phyloP scores from a whole-genome alignment of 64 coral and sea anemone species.

The Platygyra sinensis region DNA sequence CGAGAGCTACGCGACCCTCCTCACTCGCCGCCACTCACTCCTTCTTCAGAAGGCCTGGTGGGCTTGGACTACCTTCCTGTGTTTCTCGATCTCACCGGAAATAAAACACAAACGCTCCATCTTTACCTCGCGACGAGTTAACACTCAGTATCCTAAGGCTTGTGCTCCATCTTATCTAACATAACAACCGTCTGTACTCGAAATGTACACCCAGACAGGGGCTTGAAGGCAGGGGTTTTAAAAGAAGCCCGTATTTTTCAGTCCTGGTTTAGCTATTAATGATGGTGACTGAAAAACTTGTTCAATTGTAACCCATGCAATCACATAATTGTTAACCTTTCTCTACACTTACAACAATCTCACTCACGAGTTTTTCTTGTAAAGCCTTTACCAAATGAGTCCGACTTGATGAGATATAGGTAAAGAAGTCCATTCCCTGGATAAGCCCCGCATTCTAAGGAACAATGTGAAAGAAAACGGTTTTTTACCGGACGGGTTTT shows the following conservation, averaged over 20 bases:
- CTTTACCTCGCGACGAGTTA: too few relatives aligned
- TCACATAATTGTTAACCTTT: too few relatives aligned
- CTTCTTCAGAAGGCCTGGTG: too few relatives aligned
- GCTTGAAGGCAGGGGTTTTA: not conserved
- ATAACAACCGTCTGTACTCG: too few relatives aligned
- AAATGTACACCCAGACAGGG: too few relatives aligned
- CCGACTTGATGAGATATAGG: constrained; percentile 81
- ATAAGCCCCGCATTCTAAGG: constrained; percentile 76
- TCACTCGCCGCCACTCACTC: not conserved
- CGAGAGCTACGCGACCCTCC: not conserved
- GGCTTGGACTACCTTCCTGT: too few relatives aligned
- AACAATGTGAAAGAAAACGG: not conserved
- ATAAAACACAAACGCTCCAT: too few relatives aligned
- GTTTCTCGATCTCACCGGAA: too few relatives aligned
- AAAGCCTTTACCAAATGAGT: constrained; percentile 96
- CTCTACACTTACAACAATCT: constrained; percentile 79
- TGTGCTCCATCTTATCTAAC: too few relatives aligned
- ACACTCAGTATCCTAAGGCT: too few relatives aligned
- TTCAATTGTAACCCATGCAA: not conserved
- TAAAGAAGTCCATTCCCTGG: constrained; percentile 68
- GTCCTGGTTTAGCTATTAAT: not conserved
- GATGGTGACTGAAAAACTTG: not conserved
- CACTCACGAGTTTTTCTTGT: constrained; percentile 94
- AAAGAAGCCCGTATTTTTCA: not conserved
- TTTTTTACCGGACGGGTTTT: not conserved